Evolutionary conservation across 2,888 invertebrate genomes (phyloP), one percentile per base, ranked within the genome.

Genomic region (Germaria angustata): DNA sequence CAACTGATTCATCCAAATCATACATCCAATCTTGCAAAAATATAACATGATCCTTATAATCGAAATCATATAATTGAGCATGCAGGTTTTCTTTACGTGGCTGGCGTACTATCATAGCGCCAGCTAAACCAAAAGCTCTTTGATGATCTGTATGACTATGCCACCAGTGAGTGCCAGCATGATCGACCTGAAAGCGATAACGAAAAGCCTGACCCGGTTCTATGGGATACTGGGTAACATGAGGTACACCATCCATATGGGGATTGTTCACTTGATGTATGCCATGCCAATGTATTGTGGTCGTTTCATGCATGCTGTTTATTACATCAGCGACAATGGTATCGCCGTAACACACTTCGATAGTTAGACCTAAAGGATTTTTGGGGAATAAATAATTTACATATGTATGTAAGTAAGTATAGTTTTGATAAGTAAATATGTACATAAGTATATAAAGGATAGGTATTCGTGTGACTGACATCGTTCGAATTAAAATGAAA

Each of bases 221-320:
- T 17, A 89, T 90, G 0, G 90, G 89, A 80, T 90, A 90, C 75
- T 90, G 90, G 0, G 90, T 90, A 8, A 89, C 86, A 69, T 87
- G 89, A 0, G 90, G 90, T 13, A 89, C 89, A 0, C 90, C 90
- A 51, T 90, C 90, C 90, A 90, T 90, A 39, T 89, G 87, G 0
- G 90, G 90, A 3, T 88, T 88, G 2, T 84, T 68, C 0, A 84
- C 85, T 77, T 89, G 88, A 61, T 89, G 89, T 32, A 90, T 85
- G 13, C 90, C 90, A 72, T 90, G 90, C 90, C 90, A 90, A 73
- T 90, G 90, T 1, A 90, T 84, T 0, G 89, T 88, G 0, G 90
- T 89, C 2, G 86, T 86, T 73, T 90, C 89, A 59, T 88, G 88
- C 85, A 90, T 86, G 28, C 86, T 87, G 51, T 90, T 90, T 49